Conservation (phyloP, 2,797 vertebrate genomes). For the Xerus rutilus region DNA sequence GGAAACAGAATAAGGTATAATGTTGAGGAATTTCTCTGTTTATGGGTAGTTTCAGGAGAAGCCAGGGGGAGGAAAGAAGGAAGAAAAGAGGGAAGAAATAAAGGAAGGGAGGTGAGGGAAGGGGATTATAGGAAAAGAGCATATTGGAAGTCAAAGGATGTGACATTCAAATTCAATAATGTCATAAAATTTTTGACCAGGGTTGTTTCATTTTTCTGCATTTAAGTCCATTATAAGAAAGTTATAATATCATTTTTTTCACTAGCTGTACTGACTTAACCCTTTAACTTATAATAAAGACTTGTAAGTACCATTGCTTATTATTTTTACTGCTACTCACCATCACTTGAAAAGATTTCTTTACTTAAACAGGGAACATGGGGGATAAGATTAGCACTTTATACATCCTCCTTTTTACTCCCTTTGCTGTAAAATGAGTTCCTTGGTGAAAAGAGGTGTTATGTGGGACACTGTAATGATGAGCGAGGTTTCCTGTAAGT, state of each 20-base stretch:
- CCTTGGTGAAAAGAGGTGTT: background rate
- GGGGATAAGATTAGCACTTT: background rate
- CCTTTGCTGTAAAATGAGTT: slow-evolving; percentile 26
- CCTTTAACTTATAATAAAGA: slow-evolving; percentile 25
- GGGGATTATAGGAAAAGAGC: background rate
- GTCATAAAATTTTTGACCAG: background rate
- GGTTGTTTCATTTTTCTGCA: slow-evolving; percentile 24
- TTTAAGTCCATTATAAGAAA: slow-evolving; percentile 42
- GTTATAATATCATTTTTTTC: background rate
- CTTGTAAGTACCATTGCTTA: background rate
- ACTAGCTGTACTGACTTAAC: slow-evolving; percentile 7
- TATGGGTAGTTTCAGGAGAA: background rate
- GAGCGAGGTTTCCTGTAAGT: background rate
- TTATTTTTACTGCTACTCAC: slow-evolving; percentile 30
- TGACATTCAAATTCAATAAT: background rate
- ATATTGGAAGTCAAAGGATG: background rate
- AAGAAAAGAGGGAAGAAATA: background rate
- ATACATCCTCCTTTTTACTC: background rate
- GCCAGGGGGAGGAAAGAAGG: background rate
- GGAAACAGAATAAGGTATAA: background rate
- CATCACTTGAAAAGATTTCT: slow-evolving; percentile 44
- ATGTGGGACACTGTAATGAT: background rate
- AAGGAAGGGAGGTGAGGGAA: too few species aligned
- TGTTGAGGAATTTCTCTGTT: background rate
- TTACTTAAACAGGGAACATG: background rate